Base-by-base conservation (phyloP, 1,140 invertebrate genomes). In the Choristoneura fumiferana region DNA sequence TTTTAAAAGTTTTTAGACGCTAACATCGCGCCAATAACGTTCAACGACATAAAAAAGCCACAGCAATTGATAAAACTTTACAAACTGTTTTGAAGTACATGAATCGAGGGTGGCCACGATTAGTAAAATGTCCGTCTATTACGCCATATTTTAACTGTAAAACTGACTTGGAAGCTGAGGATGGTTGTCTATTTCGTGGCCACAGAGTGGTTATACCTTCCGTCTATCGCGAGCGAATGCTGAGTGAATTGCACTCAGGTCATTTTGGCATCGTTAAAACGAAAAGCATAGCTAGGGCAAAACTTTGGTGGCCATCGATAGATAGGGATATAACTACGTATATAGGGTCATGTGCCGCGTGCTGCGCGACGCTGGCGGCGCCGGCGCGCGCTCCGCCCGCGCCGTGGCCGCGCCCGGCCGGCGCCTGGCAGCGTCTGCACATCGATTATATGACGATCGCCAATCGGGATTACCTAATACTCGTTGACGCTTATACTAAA, bases 211-310 rank as follows among this genome's bases (percentile, higher is more conserved):
- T 70, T 10, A 59, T 67, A 40, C 69, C 69, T 54, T 6, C 18
- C 36, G 17, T 52, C 8, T 65, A 65, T 38, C 29, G 59, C 52
- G 22, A 40, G 14, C 12, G 49, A 34, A 57, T 75, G 53, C 33
- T 75, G 43, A 12, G 63, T 8, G 63, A 70, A 63, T 34, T 75
- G 37, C 65, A 75, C 58, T 14, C 52, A 14, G 57, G 40, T 53
- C 72, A 75, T 65, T 64, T 63, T n/a, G 67, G 72, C 4, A 67
- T 65, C 8, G 53, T 60, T 14, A 61, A 60, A 58, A 70, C 69
- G 58, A 73, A 73, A 68, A 34, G 40, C 15, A 58, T 67, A 29
- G 68, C 68, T 4, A 54, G 71, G 13, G 45, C 52, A 8, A 60
- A 61, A 18, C 43, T 63, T 62, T 58, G 56, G 18, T 49, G 43